Evolutionary conservation across 2,888 invertebrate genomes (phyloP).

Genomic region (Calameuta pallipes): DNA sequence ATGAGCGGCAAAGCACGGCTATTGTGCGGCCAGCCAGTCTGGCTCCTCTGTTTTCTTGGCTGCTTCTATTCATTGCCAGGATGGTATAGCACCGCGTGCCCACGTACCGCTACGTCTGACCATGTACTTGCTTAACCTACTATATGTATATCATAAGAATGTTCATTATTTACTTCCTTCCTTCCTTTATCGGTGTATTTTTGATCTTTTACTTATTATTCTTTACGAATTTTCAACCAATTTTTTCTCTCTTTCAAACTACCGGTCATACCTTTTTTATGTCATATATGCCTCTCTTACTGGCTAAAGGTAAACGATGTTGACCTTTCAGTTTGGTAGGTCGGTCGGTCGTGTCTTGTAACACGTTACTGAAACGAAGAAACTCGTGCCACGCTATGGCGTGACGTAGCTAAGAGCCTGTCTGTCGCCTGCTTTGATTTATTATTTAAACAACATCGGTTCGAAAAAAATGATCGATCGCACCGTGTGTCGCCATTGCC

Average conservation of each 20-base stretch:
- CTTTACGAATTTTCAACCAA: background rate
- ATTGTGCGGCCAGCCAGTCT: conserved; percentile 45
- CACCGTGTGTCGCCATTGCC: background rate
- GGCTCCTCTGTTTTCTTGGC: conserved; percentile 31
- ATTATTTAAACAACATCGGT: conserved; percentile 20
- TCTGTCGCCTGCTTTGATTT: conserved; percentile 19
- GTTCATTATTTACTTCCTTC: background rate
- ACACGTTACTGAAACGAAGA: background rate
- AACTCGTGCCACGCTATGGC: background rate
- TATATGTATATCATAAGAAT: background rate
- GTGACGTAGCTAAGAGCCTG: background rate
- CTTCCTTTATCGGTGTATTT: background rate
- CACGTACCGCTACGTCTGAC: conserved; percentile 1
- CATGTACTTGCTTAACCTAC: background rate
- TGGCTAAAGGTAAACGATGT: background rate
- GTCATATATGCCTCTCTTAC: background rate
- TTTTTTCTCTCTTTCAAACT: background rate
- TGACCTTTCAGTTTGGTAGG: background rate
- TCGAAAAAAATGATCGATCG: conserved; percentile 19
- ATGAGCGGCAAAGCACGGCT: conserved; percentile 58
- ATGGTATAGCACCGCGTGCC: background rate
- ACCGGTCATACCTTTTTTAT: background rate
- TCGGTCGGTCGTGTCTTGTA: background rate
- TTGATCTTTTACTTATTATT: background rate
- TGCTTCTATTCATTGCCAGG: conserved; percentile 10